Percentiles rank a stretch among this genome's conserved stretches.
phyloP scores from a whole-genome alignment of 2,113 vertebrate genomes.

The Vulpes ferrilata region DNA sequence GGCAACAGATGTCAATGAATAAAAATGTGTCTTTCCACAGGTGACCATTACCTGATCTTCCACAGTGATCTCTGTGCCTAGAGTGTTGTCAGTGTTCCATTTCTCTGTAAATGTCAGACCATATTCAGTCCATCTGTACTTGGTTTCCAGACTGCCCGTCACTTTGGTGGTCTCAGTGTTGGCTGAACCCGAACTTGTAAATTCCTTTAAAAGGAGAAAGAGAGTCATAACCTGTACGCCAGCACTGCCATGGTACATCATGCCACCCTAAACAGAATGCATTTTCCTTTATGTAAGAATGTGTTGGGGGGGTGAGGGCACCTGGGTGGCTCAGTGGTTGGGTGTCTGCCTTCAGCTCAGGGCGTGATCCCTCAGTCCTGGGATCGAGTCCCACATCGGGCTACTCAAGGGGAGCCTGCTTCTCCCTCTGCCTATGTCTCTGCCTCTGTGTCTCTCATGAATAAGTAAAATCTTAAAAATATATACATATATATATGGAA shows the following conservation, averaged over 20 bases:
- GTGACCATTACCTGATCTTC: constrained; percentile 91
- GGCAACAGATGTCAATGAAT: accelerated
- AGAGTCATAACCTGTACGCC: background rate
- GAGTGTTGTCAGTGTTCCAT: constrained; percentile 98
- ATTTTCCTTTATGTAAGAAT: background rate
- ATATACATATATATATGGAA: too few relatives aligned
- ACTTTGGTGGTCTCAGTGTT: constrained; percentile 98
- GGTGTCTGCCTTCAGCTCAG: too few relatives aligned
- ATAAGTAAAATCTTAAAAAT: too few relatives aligned
- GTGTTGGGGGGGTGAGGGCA: too few relatives aligned
- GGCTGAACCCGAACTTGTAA: constrained; percentile 96
- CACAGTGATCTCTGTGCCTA: constrained; percentile 96
- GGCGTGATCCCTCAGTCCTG: too few relatives aligned
- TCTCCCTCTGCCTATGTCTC: too few relatives aligned
- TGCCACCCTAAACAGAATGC: background rate
- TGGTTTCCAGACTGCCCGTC: constrained; percentile 96
- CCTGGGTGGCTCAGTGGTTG: too few relatives aligned
- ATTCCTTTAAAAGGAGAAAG: constrained; percentile 90
- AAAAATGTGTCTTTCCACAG: background rate
- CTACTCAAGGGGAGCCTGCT: too few relatives aligned
- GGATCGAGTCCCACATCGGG: too few relatives aligned
- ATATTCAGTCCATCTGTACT: constrained; percentile 96
- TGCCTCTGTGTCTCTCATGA: too few relatives aligned
- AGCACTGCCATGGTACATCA: too few relatives aligned
- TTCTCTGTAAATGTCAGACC: constrained; percentile 98